These are phyloP conservation scores for Coregonus sp. DNA, from an alignment of 2,797 vertebrate species.

Conservation along the genomic window DNA sequence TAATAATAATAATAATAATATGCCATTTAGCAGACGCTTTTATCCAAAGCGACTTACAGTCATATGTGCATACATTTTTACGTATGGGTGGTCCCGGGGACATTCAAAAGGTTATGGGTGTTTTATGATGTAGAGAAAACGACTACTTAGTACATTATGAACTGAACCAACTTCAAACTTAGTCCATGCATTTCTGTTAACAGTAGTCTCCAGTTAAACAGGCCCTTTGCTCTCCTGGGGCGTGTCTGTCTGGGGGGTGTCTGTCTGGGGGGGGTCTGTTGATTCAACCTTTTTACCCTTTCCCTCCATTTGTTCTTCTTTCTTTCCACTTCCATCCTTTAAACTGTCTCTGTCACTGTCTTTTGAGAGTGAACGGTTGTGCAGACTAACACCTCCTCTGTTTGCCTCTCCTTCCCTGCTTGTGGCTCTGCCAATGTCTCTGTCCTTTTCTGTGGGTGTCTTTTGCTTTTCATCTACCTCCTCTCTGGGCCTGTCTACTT, in stretches of 20 bases:
- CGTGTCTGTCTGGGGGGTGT: slow-evolving; percentile 29
- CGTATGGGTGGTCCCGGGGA: background rate
- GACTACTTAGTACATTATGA: slow-evolving; percentile 30
- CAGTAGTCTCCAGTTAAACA: slow-evolving; percentile 13
- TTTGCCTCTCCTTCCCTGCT: slow-evolving; percentile 54
- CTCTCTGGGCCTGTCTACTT: slow-evolving; percentile 46
- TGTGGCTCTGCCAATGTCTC: slow-evolving; percentile 59
- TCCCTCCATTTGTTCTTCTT: slow-evolving; percentile 55
- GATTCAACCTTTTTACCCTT: slow-evolving; percentile 64
- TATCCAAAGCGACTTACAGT: too few relatives aligned
- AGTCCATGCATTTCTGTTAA: slow-evolving; percentile 16
- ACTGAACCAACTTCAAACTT: slow-evolving; percentile 24
- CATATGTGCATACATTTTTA: background rate
- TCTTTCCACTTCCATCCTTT: slow-evolving; percentile 42
- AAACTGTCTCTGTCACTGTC: slow-evolving; percentile 24
- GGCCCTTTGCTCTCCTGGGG: slow-evolving; percentile 53
- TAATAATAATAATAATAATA: too few relatives aligned
- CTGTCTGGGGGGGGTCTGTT: slow-evolving; percentile 51
- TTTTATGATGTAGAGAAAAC: slow-evolving; percentile 18
- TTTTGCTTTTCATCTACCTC: slow-evolving; percentile 47
- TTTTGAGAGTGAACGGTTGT: slow-evolving; percentile 36
- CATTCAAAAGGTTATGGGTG: slow-evolving; percentile 7
- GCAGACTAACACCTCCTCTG: slow-evolving; percentile 50
- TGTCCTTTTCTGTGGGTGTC: slow-evolving; percentile 19
- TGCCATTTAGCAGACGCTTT: too few relatives aligned